These are phyloP conservation scores for Zygogramma bicolorata DNA, from an alignment of 2,888 invertebrate genomes.

Conservation along the genomic window DNA sequence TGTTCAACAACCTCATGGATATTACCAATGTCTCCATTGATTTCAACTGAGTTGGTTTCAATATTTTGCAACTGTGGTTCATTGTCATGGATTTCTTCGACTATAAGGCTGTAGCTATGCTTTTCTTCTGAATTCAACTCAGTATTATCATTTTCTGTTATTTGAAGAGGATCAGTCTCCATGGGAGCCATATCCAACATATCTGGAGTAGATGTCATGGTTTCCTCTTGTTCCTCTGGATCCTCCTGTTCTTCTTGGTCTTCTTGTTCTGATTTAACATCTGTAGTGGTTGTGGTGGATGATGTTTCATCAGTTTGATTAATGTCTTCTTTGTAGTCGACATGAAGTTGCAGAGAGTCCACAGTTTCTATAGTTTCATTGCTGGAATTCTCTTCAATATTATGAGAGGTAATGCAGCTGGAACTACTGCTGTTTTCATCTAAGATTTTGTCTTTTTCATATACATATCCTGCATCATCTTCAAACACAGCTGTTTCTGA, in stretches of 20 bases:
- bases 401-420: slow-evolving; percentile 47
- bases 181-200: slow-evolving; percentile 44
- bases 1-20: slow-evolving; percentile 20
- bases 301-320: slow-evolving; percentile 50
- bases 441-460: slow-evolving; percentile 48
- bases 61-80: slow-evolving; percentile 12
- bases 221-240: slow-evolving; percentile 45
- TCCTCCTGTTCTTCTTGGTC: slow-evolving; percentile 38
- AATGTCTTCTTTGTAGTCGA: slow-evolving; percentile 50
- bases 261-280: slow-evolving; percentile 46
- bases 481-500: slow-evolving; percentile 46
- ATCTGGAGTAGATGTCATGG: slow-evolving; percentile 50
- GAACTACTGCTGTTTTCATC: slow-evolving; percentile 54
- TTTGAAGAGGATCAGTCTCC: slow-evolving; percentile 45
- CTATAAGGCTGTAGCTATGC: slow-evolving; percentile 28
- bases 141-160: slow-evolving; percentile 40
- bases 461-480: slow-evolving; percentile 45
- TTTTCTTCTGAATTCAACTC: slow-evolving; percentile 33
- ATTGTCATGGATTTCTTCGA: slow-evolving; percentile 32
- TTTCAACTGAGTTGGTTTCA: slow-evolving; percentile 24
- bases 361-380: slow-evolving; percentile 54
- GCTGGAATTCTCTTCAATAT: slow-evolving; percentile 52
- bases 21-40: slow-evolving; percentile 23
- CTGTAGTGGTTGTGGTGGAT: slow-evolving; percentile 51
- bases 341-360: slow-evolving; percentile 54